Percentiles rank a stretch among this genome's conserved stretches.
Evolutionary conservation across 2,888 invertebrate genomes (phyloP).

Genomic region (Cyaniris semiargus): DNA sequence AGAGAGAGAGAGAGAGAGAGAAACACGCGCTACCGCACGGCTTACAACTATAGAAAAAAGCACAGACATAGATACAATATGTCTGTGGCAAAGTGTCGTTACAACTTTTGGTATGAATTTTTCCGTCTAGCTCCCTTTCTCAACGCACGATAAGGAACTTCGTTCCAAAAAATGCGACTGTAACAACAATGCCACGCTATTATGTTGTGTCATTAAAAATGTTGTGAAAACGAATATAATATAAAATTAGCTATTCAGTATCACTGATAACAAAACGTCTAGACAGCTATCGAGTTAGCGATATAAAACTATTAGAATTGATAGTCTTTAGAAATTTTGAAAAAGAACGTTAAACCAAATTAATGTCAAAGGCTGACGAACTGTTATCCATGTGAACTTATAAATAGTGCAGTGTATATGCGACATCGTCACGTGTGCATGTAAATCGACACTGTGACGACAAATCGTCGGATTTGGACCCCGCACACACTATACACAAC

Average conservation of each 20-base stretch:
- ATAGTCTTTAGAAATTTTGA: neutral
- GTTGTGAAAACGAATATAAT: neutral
- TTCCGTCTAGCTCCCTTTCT: no score
- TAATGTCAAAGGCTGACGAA: slow-evolving; percentile 25
- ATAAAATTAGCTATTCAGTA: neutral
- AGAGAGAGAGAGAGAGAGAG: no score
- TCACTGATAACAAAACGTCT: neutral
- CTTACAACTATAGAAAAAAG: no score
- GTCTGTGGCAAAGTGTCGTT: no score
- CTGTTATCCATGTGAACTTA: slow-evolving; percentile 9
- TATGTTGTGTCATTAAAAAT: neutral
- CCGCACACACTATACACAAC: slow-evolving; percentile 10
- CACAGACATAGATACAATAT: no score
- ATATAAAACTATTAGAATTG: neutral
- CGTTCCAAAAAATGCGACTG: no score
- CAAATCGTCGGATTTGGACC: slow-evolving; percentile 16
- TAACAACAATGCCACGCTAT: neutral
- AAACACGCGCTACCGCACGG: no score
- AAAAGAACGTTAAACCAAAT: neutral
- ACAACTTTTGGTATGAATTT: no score
- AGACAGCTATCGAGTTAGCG: neutral
- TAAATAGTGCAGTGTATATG: slow-evolving; percentile 29
- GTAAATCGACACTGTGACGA: slow-evolving; percentile 32
- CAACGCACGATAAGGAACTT: no score
- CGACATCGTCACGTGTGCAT: slow-evolving; percentile 21